A percentile compares a stretch with the other conserved stretches of the same genome.
phyloP scores from a whole-genome alignment of 2,113 vertebrate genomes.

The Xyrauchen texanus region DNA sequence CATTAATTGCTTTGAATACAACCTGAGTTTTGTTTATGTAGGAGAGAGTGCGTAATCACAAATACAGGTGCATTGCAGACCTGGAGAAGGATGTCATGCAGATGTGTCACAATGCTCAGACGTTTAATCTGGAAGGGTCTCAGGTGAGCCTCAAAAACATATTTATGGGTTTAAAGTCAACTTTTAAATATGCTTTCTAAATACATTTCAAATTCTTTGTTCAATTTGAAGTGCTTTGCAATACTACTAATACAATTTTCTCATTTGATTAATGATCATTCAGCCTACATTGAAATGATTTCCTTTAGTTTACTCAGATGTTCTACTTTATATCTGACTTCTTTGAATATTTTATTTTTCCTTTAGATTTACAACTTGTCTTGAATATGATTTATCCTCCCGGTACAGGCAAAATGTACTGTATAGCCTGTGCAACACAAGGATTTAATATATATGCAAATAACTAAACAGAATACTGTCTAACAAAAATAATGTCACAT shows the following conservation, averaged over 20 bases:
- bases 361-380: too few relatives aligned
- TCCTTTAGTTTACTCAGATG: too few relatives aligned
- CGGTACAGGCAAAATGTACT: background rate
- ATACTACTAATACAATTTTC: background rate
- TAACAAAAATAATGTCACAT: background rate
- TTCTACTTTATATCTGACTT: too few relatives aligned
- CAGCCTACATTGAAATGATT: too few relatives aligned
- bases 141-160: conserved; percentile 77
- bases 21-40: conserved; percentile 57
- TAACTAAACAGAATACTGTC: background rate
- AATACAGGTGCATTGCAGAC: conserved; percentile 93
- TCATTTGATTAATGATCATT: too few relatives aligned
- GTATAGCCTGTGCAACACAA: background rate
- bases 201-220: background rate
- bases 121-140: conserved; percentile 96
- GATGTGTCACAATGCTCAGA: conserved; percentile 97
- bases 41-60: conserved; percentile 98
- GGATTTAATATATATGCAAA: background rate
- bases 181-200: too few relatives aligned
- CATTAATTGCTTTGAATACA: background rate
- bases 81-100: conserved; percentile 94
- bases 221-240: background rate
- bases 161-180: background rate
- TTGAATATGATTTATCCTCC: background rate
- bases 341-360: too few relatives aligned